These are phyloP conservation scores for Arctia plantaginis DNA, from an alignment of 2,888 invertebrate species.

Conservation along the genomic window DNA sequence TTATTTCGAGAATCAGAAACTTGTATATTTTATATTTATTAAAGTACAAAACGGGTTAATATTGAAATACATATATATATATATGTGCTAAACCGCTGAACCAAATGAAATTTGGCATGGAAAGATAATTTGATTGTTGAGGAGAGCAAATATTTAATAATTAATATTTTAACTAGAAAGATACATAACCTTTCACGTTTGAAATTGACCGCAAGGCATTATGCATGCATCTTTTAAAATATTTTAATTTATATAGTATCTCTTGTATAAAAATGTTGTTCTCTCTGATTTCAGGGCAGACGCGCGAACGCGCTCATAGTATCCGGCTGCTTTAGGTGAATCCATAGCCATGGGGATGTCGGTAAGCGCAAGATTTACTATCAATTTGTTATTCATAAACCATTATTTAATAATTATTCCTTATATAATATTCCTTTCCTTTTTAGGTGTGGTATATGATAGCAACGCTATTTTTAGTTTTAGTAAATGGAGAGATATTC, in stretches of 20 bases:
- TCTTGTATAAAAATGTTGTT: slow-evolving; percentile 70
- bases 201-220: slow-evolving; percentile 41
- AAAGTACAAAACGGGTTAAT: background rate
- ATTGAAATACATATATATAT: background rate
- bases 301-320: slow-evolving; percentile 49
- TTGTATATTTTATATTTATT: background rate
- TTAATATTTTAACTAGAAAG: background rate
- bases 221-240: slow-evolving; percentile 54
- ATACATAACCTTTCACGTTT: background rate
- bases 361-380: slow-evolving; percentile 55
- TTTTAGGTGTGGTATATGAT: slow-evolving; percentile 64
- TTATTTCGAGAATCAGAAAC: background rate
- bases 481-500: slow-evolving; percentile 54
- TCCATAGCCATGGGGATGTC: slow-evolving; percentile 61
- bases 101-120: background rate
- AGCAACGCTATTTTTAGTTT: slow-evolving; percentile 50
- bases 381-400: background rate
- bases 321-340: slow-evolving; percentile 53
- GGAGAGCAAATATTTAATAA: background rate
- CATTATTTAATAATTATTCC: background rate
- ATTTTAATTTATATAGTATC: slow-evolving; percentile 59
- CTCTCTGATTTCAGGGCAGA: slow-evolving; percentile 61
- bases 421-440: slow-evolving; percentile 22
- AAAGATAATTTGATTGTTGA: background rate
- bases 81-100: too few relatives aligned